Percentiles rank a stretch among this genome's conserved stretches.
phyloP scores from a whole-genome alignment of 2,888 invertebrate genomes.

The Cheilosia impressa region DNA sequence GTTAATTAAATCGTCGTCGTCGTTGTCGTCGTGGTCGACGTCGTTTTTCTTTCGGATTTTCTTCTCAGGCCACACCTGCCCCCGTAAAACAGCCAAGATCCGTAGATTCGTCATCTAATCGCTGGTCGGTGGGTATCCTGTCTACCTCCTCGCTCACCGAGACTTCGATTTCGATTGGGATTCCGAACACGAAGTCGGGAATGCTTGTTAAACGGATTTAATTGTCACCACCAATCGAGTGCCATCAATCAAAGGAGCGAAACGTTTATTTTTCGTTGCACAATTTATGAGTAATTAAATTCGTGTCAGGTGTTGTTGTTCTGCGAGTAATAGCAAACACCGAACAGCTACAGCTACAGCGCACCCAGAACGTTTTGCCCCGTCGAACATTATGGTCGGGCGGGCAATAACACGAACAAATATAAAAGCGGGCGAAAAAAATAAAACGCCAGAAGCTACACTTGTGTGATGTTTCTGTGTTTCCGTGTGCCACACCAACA shows the following conservation, averaged over 20 bases:
- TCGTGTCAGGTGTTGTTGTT: constrained; percentile 71
- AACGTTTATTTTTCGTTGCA: constrained; percentile 71
- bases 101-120: constrained; percentile 47
- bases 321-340: constrained; percentile 9
- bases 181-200: constrained; percentile 70
- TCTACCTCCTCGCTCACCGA: background rate
- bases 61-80: constrained; percentile 36
- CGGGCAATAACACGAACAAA: constrained; percentile 28
- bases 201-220: constrained; percentile 74
- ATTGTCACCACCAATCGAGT: constrained; percentile 75
- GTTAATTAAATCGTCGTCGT: constrained; percentile 67
- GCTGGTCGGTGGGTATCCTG: constrained; percentile 16
- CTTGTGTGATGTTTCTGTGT: constrained; percentile 51
- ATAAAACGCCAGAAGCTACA: constrained; percentile 13
- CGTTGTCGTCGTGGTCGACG: constrained; percentile 18
- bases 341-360: background rate
- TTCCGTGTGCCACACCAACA: constrained; percentile 35
- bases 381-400: constrained; percentile 49
- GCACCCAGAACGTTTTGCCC: constrained; percentile 51
- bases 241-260: constrained; percentile 68
- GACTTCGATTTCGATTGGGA: constrained; percentile 7
- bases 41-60: constrained; percentile 30
- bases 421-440: background rate
- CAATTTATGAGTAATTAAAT: constrained; percentile 75
- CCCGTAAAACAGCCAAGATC: background rate